Conservation (phyloP, 2,797 vertebrate species). For the Propithecus deckenii region DNA sequence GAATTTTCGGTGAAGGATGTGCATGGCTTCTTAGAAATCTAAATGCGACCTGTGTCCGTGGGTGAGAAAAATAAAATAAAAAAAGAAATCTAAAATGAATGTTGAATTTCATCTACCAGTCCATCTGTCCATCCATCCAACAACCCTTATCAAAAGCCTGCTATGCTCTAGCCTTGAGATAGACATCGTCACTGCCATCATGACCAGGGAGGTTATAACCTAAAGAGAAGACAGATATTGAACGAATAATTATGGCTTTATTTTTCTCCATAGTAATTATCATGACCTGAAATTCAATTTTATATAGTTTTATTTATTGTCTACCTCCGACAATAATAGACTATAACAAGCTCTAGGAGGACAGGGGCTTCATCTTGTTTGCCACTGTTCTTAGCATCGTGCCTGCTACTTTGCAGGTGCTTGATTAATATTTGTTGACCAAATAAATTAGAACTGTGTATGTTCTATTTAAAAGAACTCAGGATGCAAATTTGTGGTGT, state of each 20-base stretch:
- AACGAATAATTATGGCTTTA: neutral
- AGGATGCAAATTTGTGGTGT: neutral
- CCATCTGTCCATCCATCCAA: neutral
- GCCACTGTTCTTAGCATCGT: neutral
- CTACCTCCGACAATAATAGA: neutral
- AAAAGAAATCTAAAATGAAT: neutral
- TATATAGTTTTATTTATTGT: neutral
- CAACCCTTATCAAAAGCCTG: neutral
- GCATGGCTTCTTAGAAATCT: neutral
- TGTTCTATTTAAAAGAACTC: neutral
- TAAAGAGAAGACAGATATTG: neutral
- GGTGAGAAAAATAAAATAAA: no score
- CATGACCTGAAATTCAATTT: neutral
- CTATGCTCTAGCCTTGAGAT: neutral
- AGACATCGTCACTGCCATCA: neutral
- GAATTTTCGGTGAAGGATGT: neutral
- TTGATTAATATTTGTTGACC: neutral
- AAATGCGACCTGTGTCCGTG: no score
- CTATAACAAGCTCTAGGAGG: neutral
- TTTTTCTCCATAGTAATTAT: neutral
- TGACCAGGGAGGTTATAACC: neutral
- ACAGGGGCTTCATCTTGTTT: neutral
- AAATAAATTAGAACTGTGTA: neutral
- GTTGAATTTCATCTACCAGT: neutral
- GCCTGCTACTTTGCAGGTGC: neutral